These are phyloP conservation scores for Tokudaia muenninki DNA, from an alignment of 2,797 vertebrate genomes.

Conservation along the genomic window DNA sequence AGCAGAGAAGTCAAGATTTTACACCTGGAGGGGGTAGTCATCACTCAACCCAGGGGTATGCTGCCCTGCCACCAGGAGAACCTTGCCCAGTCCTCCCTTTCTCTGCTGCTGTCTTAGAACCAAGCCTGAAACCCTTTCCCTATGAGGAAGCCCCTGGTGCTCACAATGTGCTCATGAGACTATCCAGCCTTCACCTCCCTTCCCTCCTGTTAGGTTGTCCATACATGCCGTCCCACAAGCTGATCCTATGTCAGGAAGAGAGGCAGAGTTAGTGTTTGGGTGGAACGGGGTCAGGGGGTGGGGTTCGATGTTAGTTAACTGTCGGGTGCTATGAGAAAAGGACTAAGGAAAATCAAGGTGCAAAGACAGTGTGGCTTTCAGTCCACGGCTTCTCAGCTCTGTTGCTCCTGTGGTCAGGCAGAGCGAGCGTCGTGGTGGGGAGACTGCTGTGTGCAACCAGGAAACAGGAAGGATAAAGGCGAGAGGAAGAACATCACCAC, in stretches of 20 bases:
- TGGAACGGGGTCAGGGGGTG: too few relatives aligned
- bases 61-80: neutral
- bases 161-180: fast-evolving
- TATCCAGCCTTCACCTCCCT: fast-evolving
- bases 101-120: neutral
- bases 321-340: neutral
- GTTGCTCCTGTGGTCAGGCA: neutral
- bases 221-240: fast-evolving
- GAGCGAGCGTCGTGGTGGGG: neutral
- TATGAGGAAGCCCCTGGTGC: neutral
- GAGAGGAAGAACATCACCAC: fast-evolving
- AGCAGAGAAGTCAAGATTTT: neutral
- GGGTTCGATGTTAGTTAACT: neutral
- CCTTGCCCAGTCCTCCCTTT: neutral
- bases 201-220: neutral
- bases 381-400: neutral
- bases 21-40: too few relatives aligned
- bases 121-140: neutral
- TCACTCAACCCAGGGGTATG: neutral
- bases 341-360: neutral
- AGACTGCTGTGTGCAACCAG: neutral
- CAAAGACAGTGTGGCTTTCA: too few relatives aligned
- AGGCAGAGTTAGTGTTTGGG: neutral
- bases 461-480: too few relatives aligned
- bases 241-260: neutral